A percentile compares a stretch with the other conserved stretches of the same genome.
These are phyloP conservation scores for Pheucticus melanocephalus DNA, from an alignment of 2,113 vertebrate genomes.

Conservation along the genomic window DNA sequence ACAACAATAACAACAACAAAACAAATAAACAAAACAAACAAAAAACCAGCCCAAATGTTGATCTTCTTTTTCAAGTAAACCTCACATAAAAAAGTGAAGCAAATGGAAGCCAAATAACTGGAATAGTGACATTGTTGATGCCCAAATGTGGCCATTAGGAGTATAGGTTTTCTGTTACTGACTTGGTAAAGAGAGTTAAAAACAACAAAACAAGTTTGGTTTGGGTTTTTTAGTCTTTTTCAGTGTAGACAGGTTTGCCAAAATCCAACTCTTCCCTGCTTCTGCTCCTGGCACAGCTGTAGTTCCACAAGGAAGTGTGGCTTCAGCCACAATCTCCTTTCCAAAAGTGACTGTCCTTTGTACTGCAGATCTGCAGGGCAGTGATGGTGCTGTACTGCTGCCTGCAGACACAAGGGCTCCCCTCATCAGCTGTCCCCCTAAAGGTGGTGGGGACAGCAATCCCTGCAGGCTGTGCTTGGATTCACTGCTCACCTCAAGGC, in stretches of 20 bases:
- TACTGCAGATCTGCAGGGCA: not conserved
- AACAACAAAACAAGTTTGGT: not conserved
- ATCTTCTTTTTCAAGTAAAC: not conserved
- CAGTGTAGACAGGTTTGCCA: not conserved
- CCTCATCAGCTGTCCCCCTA: not conserved
- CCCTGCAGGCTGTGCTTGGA: not conserved
- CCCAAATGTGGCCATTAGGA: not conserved
- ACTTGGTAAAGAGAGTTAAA: not conserved
- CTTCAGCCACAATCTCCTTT: not conserved
- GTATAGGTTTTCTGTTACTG: not conserved
- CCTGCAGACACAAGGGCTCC: not conserved
- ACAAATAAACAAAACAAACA: too few species aligned
- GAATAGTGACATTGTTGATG: not conserved
- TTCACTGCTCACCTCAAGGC: not conserved
- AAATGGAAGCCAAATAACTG: not conserved
- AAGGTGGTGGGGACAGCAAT: not conserved
- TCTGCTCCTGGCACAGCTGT: not conserved
- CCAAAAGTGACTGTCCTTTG: not conserved
- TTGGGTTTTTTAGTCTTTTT: not conserved
- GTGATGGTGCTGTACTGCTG: not conserved
- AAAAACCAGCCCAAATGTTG: not conserved
- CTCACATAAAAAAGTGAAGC: not conserved
- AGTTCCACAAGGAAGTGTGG: not conserved
- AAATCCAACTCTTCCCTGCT: not conserved
- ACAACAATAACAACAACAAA: too few species aligned